Evolutionary conservation across 2,797 vertebrate species (phyloP).

Genomic region (Thaleichthys pacificus): DNA sequence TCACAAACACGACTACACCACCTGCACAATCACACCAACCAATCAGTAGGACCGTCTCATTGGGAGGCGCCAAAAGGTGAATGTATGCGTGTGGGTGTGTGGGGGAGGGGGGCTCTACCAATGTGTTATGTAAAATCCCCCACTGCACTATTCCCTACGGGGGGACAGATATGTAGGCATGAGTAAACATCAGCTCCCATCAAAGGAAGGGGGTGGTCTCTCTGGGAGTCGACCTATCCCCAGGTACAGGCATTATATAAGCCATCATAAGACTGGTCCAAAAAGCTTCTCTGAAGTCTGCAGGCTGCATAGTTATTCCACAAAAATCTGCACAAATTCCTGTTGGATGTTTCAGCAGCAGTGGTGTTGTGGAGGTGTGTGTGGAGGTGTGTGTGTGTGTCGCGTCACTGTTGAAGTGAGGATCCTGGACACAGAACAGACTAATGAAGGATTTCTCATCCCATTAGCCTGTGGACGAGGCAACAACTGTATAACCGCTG

Average conservation of each 20-base stretch:
- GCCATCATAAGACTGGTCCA: not conserved
- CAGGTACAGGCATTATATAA: not conserved
- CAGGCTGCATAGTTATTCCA: not conserved
- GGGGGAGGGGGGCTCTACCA: not conserved
- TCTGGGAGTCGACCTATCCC: not conserved
- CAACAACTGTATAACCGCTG: no score
- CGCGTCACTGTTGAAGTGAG: no score
- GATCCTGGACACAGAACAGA: no score
- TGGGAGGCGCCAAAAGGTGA: not conserved
- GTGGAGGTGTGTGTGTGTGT: no score
- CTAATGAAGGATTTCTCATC: no score
- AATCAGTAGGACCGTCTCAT: not conserved
- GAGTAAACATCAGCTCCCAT: not conserved
- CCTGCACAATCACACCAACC: not conserved
- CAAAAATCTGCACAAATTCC: not conserved
- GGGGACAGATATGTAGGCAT: not conserved
- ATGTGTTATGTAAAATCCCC: conserved; percentile 13
- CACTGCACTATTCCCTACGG: not conserved
- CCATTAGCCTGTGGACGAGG: no score
- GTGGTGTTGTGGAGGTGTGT: no score
- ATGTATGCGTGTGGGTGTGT: not conserved
- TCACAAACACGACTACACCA: conserved; percentile 11
- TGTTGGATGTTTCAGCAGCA: not conserved
- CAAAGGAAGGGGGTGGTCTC: not conserved
- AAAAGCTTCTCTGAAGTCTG: not conserved